These are phyloP conservation scores for Saccostrea echinata DNA, from an alignment of 1,140 invertebrate species.

Conservation along the genomic window DNA sequence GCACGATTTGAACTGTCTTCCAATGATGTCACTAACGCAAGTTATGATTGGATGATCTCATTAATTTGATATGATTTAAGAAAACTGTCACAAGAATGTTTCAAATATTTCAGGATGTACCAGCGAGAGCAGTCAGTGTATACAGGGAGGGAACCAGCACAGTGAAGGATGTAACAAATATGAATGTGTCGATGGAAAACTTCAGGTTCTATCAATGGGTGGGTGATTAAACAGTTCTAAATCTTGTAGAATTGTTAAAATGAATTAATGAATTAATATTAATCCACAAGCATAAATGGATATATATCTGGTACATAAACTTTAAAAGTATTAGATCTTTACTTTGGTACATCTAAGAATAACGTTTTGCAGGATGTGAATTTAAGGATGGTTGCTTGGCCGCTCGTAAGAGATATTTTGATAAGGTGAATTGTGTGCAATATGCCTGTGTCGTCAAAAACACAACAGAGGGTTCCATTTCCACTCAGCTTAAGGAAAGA, in stretches of 20 bases:
- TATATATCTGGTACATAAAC: neutral
- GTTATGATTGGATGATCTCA: neutral
- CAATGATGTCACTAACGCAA: neutral
- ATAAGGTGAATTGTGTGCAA: conserved; percentile 46
- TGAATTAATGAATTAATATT: neutral
- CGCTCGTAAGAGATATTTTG: conserved; percentile 21
- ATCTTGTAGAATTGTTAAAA: neutral
- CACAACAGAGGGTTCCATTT: conserved; percentile 43
- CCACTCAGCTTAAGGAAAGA: conserved; percentile 51
- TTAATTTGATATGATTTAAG: neutral
- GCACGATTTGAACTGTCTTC: no score
- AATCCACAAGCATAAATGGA: no score
- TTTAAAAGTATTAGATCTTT: neutral
- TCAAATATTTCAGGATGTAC: conserved; percentile 31
- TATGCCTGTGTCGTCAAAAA: conserved; percentile 46
- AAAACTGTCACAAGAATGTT: neutral
- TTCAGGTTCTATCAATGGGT: conserved; percentile 33
- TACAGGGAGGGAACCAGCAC: conserved; percentile 7
- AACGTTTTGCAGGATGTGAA: conserved; percentile 46
- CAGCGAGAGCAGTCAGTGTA: conserved; percentile 33
- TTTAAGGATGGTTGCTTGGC: conserved; percentile 42
- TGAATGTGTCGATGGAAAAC: conserved; percentile 47
- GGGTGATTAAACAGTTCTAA: neutral
- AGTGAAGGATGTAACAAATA: conserved; percentile 47
- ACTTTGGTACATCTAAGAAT: neutral